A percentile compares a stretch with the other conserved stretches of the same genome.
phyloP scores from a whole-genome alignment of 1,140 invertebrate genomes.

The Drosophila pallidifrons region DNA sequence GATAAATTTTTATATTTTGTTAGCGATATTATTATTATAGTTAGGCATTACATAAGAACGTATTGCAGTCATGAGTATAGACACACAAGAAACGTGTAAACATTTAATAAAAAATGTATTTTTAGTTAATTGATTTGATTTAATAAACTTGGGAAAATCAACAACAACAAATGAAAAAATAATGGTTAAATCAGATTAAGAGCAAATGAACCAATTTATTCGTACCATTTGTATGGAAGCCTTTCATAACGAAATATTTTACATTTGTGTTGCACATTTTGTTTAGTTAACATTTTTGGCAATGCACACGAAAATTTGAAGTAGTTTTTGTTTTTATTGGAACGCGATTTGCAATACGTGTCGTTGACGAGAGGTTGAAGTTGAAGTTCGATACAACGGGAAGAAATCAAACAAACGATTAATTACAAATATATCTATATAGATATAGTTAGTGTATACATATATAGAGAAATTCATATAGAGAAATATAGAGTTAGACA shows the following conservation, averaged over 20 bases:
- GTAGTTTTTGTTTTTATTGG: constrained; percentile 54
- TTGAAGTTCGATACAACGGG: constrained; percentile 70
- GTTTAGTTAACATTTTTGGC: constrained; percentile 11
- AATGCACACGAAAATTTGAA: constrained; percentile 67
- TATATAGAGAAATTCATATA: constrained; percentile 46
- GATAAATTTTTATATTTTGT: neutral
- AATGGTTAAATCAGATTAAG: constrained; percentile 58
- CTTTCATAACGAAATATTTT: constrained; percentile 65
- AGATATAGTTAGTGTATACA: constrained; percentile 58
- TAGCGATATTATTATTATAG: constrained; percentile 21
- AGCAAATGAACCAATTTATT: constrained; percentile 76
- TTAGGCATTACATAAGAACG: constrained; percentile 45
- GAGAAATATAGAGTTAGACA: constrained; percentile 18
- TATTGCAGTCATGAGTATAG: constrained; percentile 49
- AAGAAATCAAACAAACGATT: constrained; percentile 81
- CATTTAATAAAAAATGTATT: constrained; percentile 50
- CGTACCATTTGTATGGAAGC: constrained; percentile 84
- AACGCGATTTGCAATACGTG: constrained; percentile 37
- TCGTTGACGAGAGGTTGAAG: constrained; percentile 74
- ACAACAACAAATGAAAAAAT: constrained; percentile 51
- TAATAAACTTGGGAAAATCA: constrained; percentile 24
- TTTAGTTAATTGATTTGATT: constrained; percentile 37
- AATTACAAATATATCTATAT: constrained; percentile 76
- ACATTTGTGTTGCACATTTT: constrained; percentile 34
- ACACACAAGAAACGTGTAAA: constrained; percentile 67